A percentile compares a stretch with the other conserved stretches of the same genome.
phyloP scores from a whole-genome alignment of 2,888 invertebrate genomes.

The Acronicta psi region DNA sequence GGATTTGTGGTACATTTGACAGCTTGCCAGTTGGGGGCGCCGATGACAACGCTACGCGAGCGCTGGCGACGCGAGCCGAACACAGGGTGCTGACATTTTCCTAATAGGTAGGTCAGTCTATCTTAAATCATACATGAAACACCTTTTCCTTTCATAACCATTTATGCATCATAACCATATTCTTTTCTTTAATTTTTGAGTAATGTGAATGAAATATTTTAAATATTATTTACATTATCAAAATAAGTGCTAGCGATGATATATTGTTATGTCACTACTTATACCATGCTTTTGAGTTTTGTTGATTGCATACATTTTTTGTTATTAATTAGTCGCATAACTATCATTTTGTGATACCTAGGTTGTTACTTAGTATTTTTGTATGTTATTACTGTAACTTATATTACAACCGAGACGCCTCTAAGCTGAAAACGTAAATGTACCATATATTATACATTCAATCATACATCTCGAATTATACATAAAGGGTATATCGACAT shows the following conservation, averaged over 20 bases:
- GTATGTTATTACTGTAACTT: no score
- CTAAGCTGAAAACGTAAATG: no score
- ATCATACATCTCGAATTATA: no score
- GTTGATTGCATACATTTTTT: no score
- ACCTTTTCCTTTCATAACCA: no score
- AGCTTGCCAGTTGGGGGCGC: conserved; percentile 57
- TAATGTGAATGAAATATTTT: no score
- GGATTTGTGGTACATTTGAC: conserved; percentile 68
- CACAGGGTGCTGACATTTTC: conserved; percentile 1
- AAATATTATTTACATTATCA: conserved; percentile 1
- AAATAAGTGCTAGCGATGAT: conserved; percentile 35
- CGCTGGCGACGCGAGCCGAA: conserved; percentile 4
- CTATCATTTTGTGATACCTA: no score
- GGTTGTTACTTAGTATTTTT: no score
- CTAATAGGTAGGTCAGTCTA: conserved; percentile 49
- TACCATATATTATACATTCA: no score
- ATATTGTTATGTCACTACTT: conserved; percentile 38
- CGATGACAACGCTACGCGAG: conserved; percentile 6
- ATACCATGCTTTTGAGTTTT: conserved; percentile 11
- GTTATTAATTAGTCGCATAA: no score
- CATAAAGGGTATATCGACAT: no score
- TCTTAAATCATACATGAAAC: background rate
- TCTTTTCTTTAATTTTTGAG: conserved; percentile 9
- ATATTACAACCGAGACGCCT: no score
- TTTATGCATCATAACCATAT: background rate